Evolutionary conservation across 2,113 vertebrate genomes (phyloP).

Genomic region (Elgaria multicarinata): DNA sequence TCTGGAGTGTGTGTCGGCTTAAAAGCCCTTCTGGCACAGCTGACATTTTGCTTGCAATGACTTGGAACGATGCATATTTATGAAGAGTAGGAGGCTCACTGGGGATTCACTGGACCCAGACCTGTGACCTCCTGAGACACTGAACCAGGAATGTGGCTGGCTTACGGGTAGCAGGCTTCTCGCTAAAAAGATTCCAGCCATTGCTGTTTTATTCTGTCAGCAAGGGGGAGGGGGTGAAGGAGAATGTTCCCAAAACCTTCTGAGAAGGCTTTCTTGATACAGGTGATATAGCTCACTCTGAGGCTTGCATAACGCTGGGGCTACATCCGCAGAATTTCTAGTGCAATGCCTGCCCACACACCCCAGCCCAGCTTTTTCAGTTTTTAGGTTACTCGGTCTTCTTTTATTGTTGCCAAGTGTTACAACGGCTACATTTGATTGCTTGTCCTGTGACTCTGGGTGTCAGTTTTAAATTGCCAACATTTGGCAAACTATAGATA

Average conservation of each 20-base stretch:
- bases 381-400: neutral
- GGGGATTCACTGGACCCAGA: neutral
- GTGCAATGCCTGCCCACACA: no score
- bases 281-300: neutral
- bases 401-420: neutral
- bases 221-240: rapidly evolving
- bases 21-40: neutral
- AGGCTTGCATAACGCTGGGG: neutral
- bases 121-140: rapidly evolving
- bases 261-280: neutral
- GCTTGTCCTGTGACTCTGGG: neutral
- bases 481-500: neutral
- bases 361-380: neutral
- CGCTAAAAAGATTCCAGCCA: constrained; percentile 1
- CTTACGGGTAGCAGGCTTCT: constrained; percentile 1
- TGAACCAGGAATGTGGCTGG: neutral
- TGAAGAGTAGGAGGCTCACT: constrained; percentile 11
- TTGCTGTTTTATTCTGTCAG: neutral
- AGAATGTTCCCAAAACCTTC: neutral
- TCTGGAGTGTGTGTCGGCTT: neutral
- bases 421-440: neutral
- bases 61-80: constrained; percentile 17
- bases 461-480: neutral
- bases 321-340: neutral
- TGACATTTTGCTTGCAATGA: constrained; percentile 35